Evolutionary conservation across 2,113 vertebrate species (phyloP).

Genomic region (Notechis scutatus): DNA sequence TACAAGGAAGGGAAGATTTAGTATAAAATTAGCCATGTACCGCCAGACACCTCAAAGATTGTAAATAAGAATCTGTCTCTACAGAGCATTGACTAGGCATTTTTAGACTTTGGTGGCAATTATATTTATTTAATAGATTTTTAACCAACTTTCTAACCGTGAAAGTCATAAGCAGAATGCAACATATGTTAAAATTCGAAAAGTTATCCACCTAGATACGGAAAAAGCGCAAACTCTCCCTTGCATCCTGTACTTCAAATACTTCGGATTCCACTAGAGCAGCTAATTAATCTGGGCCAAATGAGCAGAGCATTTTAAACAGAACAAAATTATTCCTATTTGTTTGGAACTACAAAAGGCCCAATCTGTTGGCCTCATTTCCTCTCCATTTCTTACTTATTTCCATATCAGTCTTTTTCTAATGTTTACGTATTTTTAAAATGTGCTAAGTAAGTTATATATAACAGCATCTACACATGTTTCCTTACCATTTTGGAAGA

Average conservation of each 20-base stretch:
- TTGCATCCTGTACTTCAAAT: not conserved
- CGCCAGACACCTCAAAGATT: not conserved
- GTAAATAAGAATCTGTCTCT: not conserved
- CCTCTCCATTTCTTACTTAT: not conserved
- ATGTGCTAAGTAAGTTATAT: not conserved
- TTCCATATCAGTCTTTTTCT: not conserved
- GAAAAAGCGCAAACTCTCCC: not conserved
- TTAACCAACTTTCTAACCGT: not conserved
- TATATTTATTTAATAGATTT: not conserved
- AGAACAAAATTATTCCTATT: not conserved
- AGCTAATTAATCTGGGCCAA: not conserved
- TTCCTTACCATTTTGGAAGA: not conserved
- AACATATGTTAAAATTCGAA: not conserved
- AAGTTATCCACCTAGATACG: not conserved
- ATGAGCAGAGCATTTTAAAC: not conserved
- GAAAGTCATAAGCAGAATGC: not conserved
- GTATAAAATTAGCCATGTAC: not conserved
- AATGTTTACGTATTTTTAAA: not conserved
- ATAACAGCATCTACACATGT: not conserved
- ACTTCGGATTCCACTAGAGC: not conserved
- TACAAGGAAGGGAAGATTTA: not conserved
- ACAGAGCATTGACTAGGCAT: not conserved
- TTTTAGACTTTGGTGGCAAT: not conserved
- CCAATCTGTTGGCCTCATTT: not conserved
- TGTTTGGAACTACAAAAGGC: not conserved